Conservation (phyloP, 2,797 vertebrate genomes). For the Rhincodon typus region DNA sequence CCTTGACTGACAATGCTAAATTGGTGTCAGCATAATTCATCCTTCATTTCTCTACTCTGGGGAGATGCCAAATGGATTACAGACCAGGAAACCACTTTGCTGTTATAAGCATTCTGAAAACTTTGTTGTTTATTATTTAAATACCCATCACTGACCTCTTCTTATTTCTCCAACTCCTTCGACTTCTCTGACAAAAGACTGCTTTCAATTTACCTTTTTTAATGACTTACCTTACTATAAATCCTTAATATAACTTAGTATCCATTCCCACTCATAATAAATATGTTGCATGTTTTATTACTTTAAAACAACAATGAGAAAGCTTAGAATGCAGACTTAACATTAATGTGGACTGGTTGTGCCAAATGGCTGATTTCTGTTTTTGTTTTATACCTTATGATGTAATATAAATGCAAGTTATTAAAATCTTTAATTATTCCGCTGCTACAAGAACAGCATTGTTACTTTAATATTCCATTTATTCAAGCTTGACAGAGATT, state of each 20-base stretch:
- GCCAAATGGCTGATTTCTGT: neutral
- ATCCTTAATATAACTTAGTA: neutral
- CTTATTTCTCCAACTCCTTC: neutral
- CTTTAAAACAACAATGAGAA: neutral
- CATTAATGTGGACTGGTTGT: neutral
- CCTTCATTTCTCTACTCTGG: no score
- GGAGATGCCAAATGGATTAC: no score
- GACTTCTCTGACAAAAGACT: neutral
- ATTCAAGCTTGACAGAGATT: neutral
- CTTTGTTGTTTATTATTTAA: no score
- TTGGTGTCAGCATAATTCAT: no score
- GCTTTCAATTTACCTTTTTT: neutral
- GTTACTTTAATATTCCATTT: neutral
- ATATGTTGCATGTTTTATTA: neutral
- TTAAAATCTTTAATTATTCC: neutral
- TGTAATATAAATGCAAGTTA: neutral
- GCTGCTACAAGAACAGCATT: neutral
- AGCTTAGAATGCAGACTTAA: neutral
- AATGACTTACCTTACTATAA: neutral
- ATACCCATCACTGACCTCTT: no score
- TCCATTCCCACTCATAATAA: no score
- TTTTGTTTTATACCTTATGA: neutral
- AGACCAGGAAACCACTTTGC: no score
- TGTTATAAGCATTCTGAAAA: no score
- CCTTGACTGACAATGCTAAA: no score